These are phyloP conservation scores for Rhingia campestris DNA, from an alignment of 2,888 invertebrate genomes.

Conservation along the genomic window DNA sequence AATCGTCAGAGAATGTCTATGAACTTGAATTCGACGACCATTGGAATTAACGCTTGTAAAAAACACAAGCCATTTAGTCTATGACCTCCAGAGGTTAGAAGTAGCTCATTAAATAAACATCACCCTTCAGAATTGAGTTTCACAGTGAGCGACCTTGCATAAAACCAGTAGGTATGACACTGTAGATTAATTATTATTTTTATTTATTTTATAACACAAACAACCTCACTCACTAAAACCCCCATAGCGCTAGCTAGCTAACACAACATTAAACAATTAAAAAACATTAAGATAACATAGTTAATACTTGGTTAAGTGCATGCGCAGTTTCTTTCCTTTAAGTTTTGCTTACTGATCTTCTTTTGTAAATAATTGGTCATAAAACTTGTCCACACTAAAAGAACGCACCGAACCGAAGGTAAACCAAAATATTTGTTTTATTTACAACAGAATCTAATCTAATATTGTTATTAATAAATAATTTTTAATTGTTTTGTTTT, in stretches of 20 bases:
- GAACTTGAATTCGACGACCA: too few relatives aligned
- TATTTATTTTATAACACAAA: conserved; percentile 9
- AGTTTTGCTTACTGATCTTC: conserved; percentile 70
- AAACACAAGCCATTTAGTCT: too few relatives aligned
- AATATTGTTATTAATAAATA: conserved; percentile 65
- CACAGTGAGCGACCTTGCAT: too few relatives aligned
- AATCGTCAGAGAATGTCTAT: too few relatives aligned
- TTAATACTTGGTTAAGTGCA: conserved; percentile 65
- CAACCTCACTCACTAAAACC: conserved; percentile 42
- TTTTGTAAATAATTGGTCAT: conserved; percentile 77
- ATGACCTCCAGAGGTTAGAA: too few relatives aligned
- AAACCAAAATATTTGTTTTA: conserved; percentile 78
- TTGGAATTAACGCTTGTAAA: too few relatives aligned
- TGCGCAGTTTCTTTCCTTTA: conserved; percentile 61
- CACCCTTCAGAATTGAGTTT: too few relatives aligned
- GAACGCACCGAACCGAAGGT: conserved; percentile 81
- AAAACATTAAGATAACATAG: conserved; percentile 19
- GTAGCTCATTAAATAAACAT: too few relatives aligned
- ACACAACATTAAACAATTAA: conserved; percentile 15
- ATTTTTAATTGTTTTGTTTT: conserved; percentile 37
- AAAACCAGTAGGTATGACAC: too few relatives aligned
- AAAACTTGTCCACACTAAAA: conserved; percentile 80
- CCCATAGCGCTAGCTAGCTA: conserved; percentile 51
- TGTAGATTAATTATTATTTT: conserved; percentile 6
- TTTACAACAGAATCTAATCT: conserved; percentile 71